These are phyloP conservation scores for Selenia dentaria DNA, from an alignment of 2,888 invertebrate species.

Conservation along the genomic window DNA sequence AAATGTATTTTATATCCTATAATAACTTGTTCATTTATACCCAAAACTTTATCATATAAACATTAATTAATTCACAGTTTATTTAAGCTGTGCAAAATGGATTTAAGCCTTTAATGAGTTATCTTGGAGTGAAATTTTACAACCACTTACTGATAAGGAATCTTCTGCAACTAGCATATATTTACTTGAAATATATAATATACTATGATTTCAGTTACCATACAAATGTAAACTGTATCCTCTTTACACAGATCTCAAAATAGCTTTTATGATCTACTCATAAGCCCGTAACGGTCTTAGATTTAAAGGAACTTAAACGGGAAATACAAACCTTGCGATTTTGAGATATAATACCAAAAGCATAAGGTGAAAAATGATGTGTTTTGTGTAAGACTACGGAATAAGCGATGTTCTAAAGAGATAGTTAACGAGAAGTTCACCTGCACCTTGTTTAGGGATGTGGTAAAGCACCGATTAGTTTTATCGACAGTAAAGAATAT, in stretches of 20 bases:
- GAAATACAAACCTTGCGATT: background rate
- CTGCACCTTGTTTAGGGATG: conserved; percentile 47
- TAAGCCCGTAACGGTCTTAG: conserved; percentile 3
- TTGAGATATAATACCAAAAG: background rate
- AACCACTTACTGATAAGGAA: conserved; percentile 1
- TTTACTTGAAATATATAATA: conserved; percentile 13
- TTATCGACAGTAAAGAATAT: background rate
- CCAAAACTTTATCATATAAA: no score
- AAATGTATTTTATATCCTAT: no score
- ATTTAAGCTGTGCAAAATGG: background rate
- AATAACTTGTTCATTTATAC: no score
- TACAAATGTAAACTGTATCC: background rate
- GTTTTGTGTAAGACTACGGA: conserved; percentile 26
- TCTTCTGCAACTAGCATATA: conserved; percentile 1
- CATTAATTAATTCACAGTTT: no score
- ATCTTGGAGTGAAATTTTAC: conserved; percentile 1
- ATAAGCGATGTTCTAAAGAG: conserved; percentile 59
- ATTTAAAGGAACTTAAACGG: background rate
- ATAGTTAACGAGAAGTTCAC: conserved; percentile 64
- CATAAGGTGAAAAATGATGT: background rate
- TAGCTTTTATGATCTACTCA: background rate
- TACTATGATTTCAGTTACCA: conserved; percentile 9
- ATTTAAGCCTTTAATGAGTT: background rate
- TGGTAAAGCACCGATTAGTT: conserved; percentile 16
- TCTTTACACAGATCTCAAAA: background rate